Base-by-base conservation (phyloP, 2,113 vertebrate species). In the Heloderma charlesbogerti region DNA sequence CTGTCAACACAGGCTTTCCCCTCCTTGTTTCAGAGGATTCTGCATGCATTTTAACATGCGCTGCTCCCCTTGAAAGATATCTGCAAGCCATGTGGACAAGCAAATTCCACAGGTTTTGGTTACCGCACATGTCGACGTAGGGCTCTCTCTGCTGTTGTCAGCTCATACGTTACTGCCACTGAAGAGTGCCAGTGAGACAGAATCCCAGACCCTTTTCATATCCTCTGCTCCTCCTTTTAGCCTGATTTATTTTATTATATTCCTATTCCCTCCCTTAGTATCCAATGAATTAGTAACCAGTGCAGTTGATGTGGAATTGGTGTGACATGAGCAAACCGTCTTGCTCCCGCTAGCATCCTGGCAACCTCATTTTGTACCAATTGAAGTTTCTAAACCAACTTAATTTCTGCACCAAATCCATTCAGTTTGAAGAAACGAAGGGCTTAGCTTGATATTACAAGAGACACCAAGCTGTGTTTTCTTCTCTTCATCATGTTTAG, bases 131-230 rank as follows among this genome's bases (percentile, higher is more conserved):
- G 88, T 91, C 75, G 57, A 54, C 9, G 54, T 92, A 54, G 89
- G 89, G 93, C 43, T 45, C 45, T 48, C 66, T 63, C 22, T 63
- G 78, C 40, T 48, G 72, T 90, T 89, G 66, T 88, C 60, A 88
- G 71, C 75, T 66, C 60, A 2, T 51, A 3, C 77, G 79, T 88
- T 92, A 37, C 48, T 67, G 66, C 84, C 87, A 89, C 92, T 69
- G 86, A 92, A 94, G 43, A 92, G 90, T 92, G 88, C 92, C 0
- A 0, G 29, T 86, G 91, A 92, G 94, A 91, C 93, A 93, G 91
- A 45, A 86, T 81, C 89, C n/a, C 92, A n/a, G 29, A 66, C 40
- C 60, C 37, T n/a, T 84, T 43, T 27, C n/a, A 37, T 63, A 20
- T n/a, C 81, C 54, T 83, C 54, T 22, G 80, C 51, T 81, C 92